Base-by-base conservation (phyloP, 2,888 invertebrate species). In the Drosophila emarginata region DNA sequence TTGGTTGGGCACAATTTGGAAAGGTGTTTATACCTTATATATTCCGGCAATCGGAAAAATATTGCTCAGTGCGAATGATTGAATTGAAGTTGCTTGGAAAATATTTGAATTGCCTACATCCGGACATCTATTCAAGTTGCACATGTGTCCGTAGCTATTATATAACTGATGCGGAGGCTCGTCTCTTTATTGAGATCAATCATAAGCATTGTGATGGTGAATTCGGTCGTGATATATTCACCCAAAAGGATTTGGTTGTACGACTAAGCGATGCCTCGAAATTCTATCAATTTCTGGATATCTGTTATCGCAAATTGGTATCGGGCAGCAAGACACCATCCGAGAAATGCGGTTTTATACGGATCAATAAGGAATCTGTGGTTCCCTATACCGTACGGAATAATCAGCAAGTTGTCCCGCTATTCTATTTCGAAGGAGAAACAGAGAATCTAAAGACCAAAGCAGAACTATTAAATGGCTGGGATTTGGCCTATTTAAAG, bases 1-100 rank as follows among this genome's bases (percentile, higher is more conserved):
- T 98, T 91, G 97, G 97, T 61, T 98, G 98, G 98, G 95, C 96
- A 69, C 95, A 95, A 82, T 94, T 98, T 58, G 97, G 97, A 72
- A 96, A 96, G 88, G 94, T 94, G 80, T 95, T 95, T 91, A 96
- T 98, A 89, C 98, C 98, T 1, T 98, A 96, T 91, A 96, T 98
- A 77, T 95, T 95, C 89, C 94, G 98, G 18, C 94, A 95, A 60
- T 94, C 95, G 15, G 97, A 97, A 90, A 96, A 96, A 90, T 98
- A 96, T 91, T 97, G 97, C 90, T 96, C 98, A n/a, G 98, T 98
- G 60, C 94, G 97, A 63, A 97, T 98, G 95, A 96, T 98, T 23
- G 98, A 98, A 91, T 94, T 95, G 88, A 98, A 98, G 91, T 93
- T 98, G 54, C 93, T 98, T 23, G 96, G 96, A 91, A 97, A 97